Base-by-base conservation (phyloP, 2,888 invertebrate species). In the Shargacucullia verbasci region DNA sequence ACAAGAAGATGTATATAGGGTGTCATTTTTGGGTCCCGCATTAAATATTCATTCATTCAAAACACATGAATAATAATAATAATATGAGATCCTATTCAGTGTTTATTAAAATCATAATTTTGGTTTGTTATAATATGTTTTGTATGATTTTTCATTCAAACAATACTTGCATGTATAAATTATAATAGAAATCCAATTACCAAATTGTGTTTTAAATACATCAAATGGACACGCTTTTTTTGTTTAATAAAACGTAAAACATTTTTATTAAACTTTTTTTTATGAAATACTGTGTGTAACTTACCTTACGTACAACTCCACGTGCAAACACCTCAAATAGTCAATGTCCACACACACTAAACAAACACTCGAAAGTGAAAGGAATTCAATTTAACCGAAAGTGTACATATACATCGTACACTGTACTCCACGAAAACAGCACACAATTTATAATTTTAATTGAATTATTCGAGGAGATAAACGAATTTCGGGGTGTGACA, bases 401-500 rank as follows among this genome's bases (percentile, higher is more conserved):
- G 49, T 67, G 59, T 66, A 60, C 71, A 31, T 20, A 60, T 53
- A 65, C 59, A 59, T 70, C 15, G 50, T 60, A 49, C 53, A 52
- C 59, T 46, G 14, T 59, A 53, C 46, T 69, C 14, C 50, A 58
- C 66, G 55, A 50, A 61, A 72, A 50, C 44, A 58, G 50, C 53
- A 63, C 63, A 64, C 49, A 62, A 66, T 70, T 67, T 63, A 34
- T 70, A 75, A 69, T 72, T 67, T 58, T 70, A 63, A 59, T 74
- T 13, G 59, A 39, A 70, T 69, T 61, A 63, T 70, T 71, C 55
- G 61, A 72, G 63, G 49, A 55, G 61, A 61, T 66, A 70, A 67
- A 75, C 79, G 81, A 77, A 80, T 85, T 86, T 74, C 86, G 84
- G 88, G 86, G 88, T 86, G 86, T 83, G 83, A 81, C 84, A 88